phyloP scores from a whole-genome alignment of 2,888 invertebrate species.

The Abrostola triplasia region DNA sequence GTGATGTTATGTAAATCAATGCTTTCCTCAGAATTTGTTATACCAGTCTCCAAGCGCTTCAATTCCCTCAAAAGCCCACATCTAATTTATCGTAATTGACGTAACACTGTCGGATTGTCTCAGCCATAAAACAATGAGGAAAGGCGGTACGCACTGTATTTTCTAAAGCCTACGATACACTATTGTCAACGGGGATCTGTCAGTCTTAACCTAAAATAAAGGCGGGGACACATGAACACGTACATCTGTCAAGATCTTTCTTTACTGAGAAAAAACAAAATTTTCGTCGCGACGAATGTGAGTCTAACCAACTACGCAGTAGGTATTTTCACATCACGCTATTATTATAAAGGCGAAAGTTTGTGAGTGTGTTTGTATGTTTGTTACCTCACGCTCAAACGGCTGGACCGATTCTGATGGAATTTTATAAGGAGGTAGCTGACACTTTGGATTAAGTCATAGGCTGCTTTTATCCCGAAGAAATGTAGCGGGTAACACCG shows the following conservation, averaged over 20 bases:
- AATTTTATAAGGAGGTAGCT: too few relatives aligned
- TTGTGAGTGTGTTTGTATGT: too few relatives aligned
- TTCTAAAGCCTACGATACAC: conserved; percentile 38
- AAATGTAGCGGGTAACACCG: too few relatives aligned
- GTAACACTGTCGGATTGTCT: conserved; percentile 19
- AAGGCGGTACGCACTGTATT: conserved; percentile 25
- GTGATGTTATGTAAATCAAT: too few relatives aligned
- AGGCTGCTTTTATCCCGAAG: too few relatives aligned
- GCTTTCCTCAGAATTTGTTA: background rate
- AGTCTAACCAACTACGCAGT: too few relatives aligned
- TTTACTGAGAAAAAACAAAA: background rate
- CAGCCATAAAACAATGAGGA: conserved; percentile 40
- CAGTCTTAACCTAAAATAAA: conserved; percentile 36
- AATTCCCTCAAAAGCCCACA: background rate
- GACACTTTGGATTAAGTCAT: too few relatives aligned
- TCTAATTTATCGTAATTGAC: conserved; percentile 29
- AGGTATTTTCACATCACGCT: too few relatives aligned
- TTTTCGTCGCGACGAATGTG: background rate
- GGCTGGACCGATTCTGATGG: too few relatives aligned
- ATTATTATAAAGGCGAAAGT: too few relatives aligned
- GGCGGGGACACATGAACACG: conserved; percentile 17
- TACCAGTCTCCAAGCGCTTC: background rate
- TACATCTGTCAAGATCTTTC: background rate
- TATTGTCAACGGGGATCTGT: conserved; percentile 45
- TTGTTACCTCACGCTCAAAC: too few relatives aligned